Evolutionary conservation across 2,113 vertebrate genomes (phyloP), one percentile per base, ranked within the genome.

Genomic region (Phalacrocorax brasilianus): DNA sequence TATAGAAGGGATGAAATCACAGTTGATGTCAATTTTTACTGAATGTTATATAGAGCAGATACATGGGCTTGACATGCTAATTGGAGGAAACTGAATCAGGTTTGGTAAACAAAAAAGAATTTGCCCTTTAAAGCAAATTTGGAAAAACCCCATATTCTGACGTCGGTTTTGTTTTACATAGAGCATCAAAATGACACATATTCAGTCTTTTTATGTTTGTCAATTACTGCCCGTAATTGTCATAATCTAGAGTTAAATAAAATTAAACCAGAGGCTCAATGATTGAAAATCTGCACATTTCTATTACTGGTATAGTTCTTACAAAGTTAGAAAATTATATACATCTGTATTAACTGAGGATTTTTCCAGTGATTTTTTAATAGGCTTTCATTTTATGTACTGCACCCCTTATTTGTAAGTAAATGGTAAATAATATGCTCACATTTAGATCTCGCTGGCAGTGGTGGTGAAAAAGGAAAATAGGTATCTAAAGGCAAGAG

Each of bases 1-100:
- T 88, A 85, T 76, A 70, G 73, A 88, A 82, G 75, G 78, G 84
- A 93, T 97, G 91, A 96, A 97, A 89, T 95, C 84, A 97, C 71
- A 80, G 74, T 19, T 73, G 77, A 95, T 89, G 94, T 91, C 92
- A 96, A 44, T 72, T 92, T 93, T 89, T 92, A 82, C 58, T 50
- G 59, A 49, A 79, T 50, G 78, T 92, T 95, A 97, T 91, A 87
- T 40, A 97, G 77, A 95, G 55, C 95, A 97, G 97, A 95, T 85
- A 88, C 71, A 62, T 50, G 89, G 62, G 12, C 66, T 89, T 97
- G 95, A 89, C 95, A 95, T 68, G 42, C 13, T 97, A 97, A 96
- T 95, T 89, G 89, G 77, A 95, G 74, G 59, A 96, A 96, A 97
- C 81, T 70, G 67, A 87, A 93, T 92, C 80, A 93, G 18, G 66